These are phyloP conservation scores for Psettodes erumei DNA, from an alignment of 2,113 vertebrate species.

Conservation along the genomic window DNA sequence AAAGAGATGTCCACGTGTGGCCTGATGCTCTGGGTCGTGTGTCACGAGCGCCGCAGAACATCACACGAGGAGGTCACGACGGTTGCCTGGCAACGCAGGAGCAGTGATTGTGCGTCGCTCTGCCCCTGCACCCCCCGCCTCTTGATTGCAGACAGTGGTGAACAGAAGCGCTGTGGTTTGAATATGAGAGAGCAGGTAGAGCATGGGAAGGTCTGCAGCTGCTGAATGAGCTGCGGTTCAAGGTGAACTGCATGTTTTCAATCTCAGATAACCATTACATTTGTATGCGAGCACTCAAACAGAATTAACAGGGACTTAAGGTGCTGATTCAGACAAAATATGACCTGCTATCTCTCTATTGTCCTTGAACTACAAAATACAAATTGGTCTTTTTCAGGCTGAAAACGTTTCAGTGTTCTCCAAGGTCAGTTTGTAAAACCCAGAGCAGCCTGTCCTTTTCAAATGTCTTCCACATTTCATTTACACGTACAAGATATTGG, in stretches of 20 bases:
- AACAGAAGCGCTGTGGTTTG: constrained; percentile 8
- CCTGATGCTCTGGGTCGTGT: background rate
- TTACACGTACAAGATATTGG: no score
- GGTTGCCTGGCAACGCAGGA: constrained; percentile 68
- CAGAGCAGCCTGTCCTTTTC: background rate
- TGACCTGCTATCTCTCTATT: background rate
- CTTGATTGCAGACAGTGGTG: constrained; percentile 3
- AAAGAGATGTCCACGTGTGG: no score
- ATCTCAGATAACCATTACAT: background rate
- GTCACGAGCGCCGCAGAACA: constrained; percentile 1
- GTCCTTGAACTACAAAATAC: background rate
- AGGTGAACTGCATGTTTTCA: background rate
- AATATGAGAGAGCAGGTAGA: background rate
- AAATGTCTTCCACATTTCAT: no score
- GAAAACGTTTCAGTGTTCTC: no score
- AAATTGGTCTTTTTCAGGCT: background rate
- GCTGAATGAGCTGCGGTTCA: constrained; percentile 17
- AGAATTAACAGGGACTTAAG: background rate
- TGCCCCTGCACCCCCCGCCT: background rate
- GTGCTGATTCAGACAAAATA: background rate
- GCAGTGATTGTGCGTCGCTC: constrained; percentile 31
- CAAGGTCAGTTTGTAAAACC: background rate
- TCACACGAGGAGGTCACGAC: constrained; percentile 29
- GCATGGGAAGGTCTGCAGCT: constrained; percentile 32
- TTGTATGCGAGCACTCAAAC: background rate